A percentile compares a stretch with the other conserved stretches of the same genome.
Evolutionary conservation across 2,888 invertebrate species (phyloP).

Genomic region (Aphidius colemani): DNA sequence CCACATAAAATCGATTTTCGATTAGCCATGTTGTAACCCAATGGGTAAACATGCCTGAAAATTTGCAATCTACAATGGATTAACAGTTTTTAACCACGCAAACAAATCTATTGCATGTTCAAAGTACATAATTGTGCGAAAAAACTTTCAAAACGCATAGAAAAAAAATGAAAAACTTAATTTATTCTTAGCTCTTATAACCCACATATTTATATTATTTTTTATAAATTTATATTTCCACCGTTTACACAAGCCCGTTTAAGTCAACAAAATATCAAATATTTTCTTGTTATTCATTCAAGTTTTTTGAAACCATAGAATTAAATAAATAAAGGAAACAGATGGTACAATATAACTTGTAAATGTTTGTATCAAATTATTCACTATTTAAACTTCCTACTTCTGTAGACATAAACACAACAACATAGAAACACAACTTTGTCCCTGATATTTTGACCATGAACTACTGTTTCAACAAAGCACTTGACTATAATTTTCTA

Average conservation of each 20-base stretch:
- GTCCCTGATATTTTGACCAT: slow-evolving; percentile 5
- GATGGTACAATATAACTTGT: slow-evolving; percentile 8
- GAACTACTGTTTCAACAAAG: slow-evolving; percentile 11
- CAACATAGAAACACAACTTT: too few relatives aligned
- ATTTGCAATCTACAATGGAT: slow-evolving; percentile 8
- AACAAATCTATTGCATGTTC: neutral
- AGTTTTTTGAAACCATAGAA: too few relatives aligned
- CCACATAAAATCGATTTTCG: neutral
- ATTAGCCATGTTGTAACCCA: slow-evolving; percentile 3
- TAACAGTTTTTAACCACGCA: slow-evolving; percentile 5
- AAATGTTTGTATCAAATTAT: slow-evolving; percentile 7
- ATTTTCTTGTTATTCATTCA: too few relatives aligned
- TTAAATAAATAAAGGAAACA: neutral
- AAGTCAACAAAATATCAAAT: too few relatives aligned
- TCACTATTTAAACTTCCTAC: slow-evolving; percentile 7
- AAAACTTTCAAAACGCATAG: neutral
- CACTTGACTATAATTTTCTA: slow-evolving; percentile 17
- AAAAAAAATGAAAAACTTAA: neutral
- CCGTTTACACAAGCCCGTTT: too few relatives aligned
- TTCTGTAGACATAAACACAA: too few relatives aligned
- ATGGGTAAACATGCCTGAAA: slow-evolving; percentile 8
- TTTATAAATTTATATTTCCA: too few relatives aligned
- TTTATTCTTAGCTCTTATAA: too few relatives aligned
- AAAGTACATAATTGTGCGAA: neutral
- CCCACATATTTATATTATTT: too few relatives aligned